Conservation (phyloP, 2,888 invertebrate genomes). For the Kryphioiulus occultus region DNA sequence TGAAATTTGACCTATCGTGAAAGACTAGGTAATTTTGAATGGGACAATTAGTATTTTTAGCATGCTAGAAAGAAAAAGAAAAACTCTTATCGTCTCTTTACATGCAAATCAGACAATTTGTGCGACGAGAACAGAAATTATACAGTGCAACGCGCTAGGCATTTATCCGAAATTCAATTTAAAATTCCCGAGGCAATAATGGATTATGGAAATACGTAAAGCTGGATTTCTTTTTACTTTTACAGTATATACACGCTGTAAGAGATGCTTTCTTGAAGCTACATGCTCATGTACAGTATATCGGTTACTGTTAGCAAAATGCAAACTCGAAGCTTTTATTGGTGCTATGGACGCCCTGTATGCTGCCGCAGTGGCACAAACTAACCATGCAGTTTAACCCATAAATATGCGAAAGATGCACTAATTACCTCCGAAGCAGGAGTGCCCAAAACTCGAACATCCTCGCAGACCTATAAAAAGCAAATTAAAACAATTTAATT, state of each 20-base stretch:
- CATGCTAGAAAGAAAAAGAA: no score
- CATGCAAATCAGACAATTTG: no score
- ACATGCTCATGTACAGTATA: background rate
- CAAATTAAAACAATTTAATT: slow-evolving; percentile 14
- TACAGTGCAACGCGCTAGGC: background rate
- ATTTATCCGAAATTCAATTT: background rate
- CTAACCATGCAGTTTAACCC: background rate
- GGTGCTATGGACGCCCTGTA: background rate
- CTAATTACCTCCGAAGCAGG: slow-evolving; percentile 49
- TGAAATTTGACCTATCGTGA: no score
- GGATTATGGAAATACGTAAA: background rate
- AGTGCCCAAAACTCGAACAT: slow-evolving; percentile 50
- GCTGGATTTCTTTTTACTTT: background rate
- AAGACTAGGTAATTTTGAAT: no score
- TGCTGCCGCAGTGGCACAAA: background rate
- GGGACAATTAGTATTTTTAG: no score
- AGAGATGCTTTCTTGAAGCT: background rate
- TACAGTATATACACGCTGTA: background rate
- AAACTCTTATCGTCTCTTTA: no score
- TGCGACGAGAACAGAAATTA: no score
- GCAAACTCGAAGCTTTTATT: no score
- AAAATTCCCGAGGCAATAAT: background rate
- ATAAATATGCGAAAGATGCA: background rate
- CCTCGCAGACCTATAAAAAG: slow-evolving; percentile 48
- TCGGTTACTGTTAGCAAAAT: no score